Base-by-base conservation (phyloP, 1,140 invertebrate species). In the Sogatella furcifera region DNA sequence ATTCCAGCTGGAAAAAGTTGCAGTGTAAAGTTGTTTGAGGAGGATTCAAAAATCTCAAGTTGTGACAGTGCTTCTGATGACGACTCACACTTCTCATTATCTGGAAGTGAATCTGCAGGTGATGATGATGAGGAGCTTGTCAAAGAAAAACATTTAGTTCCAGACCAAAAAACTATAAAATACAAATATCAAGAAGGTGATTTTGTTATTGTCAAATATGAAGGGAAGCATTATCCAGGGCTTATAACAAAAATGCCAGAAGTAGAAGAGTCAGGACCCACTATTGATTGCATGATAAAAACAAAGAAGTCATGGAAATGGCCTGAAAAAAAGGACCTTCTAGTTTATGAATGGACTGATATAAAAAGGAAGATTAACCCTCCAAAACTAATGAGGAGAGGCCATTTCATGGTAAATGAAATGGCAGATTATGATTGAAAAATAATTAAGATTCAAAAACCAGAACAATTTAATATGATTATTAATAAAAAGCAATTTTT, bases 271-370 rank as follows among this genome's bases (percentile, higher is more conserved):
- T 9, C 41, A 24, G 42, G 52, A 2, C 52, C 54, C 14, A 34
- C n/a, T 11, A 55, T 61, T 5, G 52, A 57, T 28, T 62, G 52
- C 31, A 58, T 62, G 52, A 58, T n/a, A n/a, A 49, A 34, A 59
- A 57, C 55, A 8, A 31, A 52, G 49, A 58, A 57, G 24, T 57
- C 22, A n/a, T 62, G 61, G 56, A 58, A 58, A 46, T 62, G 61
- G 61, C 55, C 56, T 5, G 41, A 34, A 52, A 52, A 52, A 9
- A 55, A 55, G 19, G 55, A 62, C 38, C 21, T 52, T 52, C 42
- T 58, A 11, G 34, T 54, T 14, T 62, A 62, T 41, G 21, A 52
- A 31, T 62, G 60, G 55, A 4, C 19, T 17, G 44, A 62, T 41
- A 34, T 62, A 1, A 46, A 44, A 24, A 53, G 22, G 17, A 49